These are phyloP conservation scores for Xenus cinereus DNA, from an alignment of 2,113 vertebrate genomes.

Conservation along the genomic window DNA sequence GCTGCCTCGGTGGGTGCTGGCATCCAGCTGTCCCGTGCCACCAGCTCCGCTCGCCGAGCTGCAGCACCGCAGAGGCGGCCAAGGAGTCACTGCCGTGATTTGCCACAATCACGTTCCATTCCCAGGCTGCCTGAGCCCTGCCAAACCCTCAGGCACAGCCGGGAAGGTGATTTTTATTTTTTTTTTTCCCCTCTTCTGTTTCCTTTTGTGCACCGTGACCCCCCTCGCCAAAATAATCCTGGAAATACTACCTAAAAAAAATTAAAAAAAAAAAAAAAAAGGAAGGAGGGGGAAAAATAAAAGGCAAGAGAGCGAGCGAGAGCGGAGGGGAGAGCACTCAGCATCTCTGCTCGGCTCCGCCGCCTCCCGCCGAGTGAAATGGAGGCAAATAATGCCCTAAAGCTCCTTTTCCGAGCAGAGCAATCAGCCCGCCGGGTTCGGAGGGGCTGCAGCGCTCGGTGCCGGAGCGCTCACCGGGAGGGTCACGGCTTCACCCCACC, in stretches of 20 bases:
- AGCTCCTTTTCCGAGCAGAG: background rate
- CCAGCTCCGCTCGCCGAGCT: accelerated
- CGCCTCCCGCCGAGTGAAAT: constrained; percentile 40
- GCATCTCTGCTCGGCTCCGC: background rate
- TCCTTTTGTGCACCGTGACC: background rate
- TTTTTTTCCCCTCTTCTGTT: background rate
- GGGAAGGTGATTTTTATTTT: background rate
- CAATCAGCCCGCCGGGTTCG: background rate
- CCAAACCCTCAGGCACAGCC: accelerated
- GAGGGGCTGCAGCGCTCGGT: background rate
- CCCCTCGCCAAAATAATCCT: background rate
- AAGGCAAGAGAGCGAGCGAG: background rate
- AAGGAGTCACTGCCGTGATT: background rate
- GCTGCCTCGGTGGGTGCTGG: accelerated
- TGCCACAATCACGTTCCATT: accelerated
- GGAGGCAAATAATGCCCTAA: constrained; percentile 5
- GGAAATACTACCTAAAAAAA: background rate
- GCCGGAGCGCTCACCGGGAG: accelerated
- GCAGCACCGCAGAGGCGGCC: accelerated
- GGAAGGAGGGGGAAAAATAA: accelerated
- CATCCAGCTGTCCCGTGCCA: background rate
- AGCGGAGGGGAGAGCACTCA: background rate
- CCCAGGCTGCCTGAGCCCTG: accelerated
- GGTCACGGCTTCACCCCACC: background rate
- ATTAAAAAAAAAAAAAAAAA: background rate